These are phyloP conservation scores for Orchesella flavescens DNA, from an alignment of 2,888 invertebrate species.

Conservation along the genomic window DNA sequence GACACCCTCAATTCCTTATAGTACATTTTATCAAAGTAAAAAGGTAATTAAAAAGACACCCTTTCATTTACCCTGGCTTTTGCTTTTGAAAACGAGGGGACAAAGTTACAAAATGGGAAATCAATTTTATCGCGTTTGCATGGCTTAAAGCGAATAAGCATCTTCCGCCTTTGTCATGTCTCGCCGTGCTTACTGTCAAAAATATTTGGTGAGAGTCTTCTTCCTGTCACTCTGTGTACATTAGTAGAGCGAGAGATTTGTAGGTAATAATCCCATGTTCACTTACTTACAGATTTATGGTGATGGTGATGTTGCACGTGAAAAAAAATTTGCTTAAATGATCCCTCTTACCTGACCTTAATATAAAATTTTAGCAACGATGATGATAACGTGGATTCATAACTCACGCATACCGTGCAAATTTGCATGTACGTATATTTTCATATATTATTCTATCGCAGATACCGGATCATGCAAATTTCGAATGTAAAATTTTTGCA, in stretches of 20 bases:
- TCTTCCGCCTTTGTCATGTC: slow-evolving; percentile 33
- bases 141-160: neutral
- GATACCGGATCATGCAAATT: slow-evolving; percentile 61
- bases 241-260: slow-evolving; percentile 2
- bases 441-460: slow-evolving; percentile 23
- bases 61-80: neutral
- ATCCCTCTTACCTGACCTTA: too few species aligned
- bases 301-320: neutral
- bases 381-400: too few species aligned
- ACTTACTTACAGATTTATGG: neutral
- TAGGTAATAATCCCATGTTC: slow-evolving; percentile 6
- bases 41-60: neutral
- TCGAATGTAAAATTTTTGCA: slow-evolving; percentile 63
- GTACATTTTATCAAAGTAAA: too few species aligned
- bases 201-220: neutral
- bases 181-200: neutral
- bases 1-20: too few species aligned
- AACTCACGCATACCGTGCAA: too few species aligned
- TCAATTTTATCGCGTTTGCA: slow-evolving; percentile 12
- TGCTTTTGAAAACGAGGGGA: neutral
- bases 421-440: too few species aligned
- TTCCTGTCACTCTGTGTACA: neutral
- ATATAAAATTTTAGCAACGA: too few species aligned
- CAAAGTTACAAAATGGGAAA: slow-evolving; percentile 6
- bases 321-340: too few species aligned